Base-by-base conservation (phyloP, 2,797 vertebrate genomes). In the Sphaeramia orbicularis region DNA sequence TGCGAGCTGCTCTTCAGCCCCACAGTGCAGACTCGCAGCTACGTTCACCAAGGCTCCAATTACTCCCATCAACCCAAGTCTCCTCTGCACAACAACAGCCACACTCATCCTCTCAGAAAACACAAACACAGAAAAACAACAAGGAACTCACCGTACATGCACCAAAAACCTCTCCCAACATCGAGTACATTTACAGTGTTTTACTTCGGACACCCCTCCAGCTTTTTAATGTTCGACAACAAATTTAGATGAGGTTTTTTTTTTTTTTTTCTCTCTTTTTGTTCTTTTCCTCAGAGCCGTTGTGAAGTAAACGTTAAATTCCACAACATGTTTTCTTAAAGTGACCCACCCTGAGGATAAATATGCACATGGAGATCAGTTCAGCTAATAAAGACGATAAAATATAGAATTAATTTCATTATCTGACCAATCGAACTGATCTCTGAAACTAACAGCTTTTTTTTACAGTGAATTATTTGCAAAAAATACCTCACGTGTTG, bases 1-100 rank as follows among this genome's bases (percentile, higher is more conserved):
- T 57, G 57, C 56, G 4, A 40, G 66, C 67, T 63, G 71, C 69
- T 72, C 79, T 91, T 94, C 70, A 92, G 94, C 93, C 91, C 68
- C 53, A 59, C 73, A 15, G 72, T 12, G 74, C 58, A 71, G 44
- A 63, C 65, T 59, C 56, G 18, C 66, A 58, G 67, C 65, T 16
- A 48, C 0, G 45, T 55, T 72, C 67, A 50, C 61, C n/a, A 11
- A 11, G 45, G 45, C 54, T 80, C 76, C 21, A 10, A 65, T 77
- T 36, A 61, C 57, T 41, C 52, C 48, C 8, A 64, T 44, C 45
- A 27, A 62, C 56, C 65, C 30, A 7, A 43, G 72, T 49, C 55
- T 44, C 30, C 51, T 59, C 70, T 30, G 44, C 24, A 51, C 53
- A 19, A 19, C 32, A 37, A 45, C 49, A 7, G 40, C 60, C 67